Base-by-base conservation (phyloP, 2,797 vertebrate species). In the Bufotes viridis region DNA sequence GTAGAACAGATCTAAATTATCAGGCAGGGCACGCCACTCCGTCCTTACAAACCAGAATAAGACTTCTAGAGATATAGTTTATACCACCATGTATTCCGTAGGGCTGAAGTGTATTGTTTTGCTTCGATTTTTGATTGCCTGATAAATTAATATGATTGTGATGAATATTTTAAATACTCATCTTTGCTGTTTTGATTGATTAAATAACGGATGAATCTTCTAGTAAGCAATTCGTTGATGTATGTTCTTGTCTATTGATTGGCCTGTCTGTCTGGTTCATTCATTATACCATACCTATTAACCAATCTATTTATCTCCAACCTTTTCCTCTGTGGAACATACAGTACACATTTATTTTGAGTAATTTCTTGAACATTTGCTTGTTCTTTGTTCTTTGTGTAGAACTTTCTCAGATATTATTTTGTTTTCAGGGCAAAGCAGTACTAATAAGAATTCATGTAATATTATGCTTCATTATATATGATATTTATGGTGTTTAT, bases 201-300 rank as follows among this genome's bases (percentile, higher is more conserved):
- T 72, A 86, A 72, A 26, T 89, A 57, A 49, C 72, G 34, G 80
- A 83, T 86, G 74, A 53, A 82, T 86, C 72, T 15, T 86, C 82
- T n/a, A 86, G 84, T 83, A 80, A 63, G 29, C 55, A 60, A 51
- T 83, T 86, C 49, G 26, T 42, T 87, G 80, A 89, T 82, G 70
- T 86, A 89, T 89, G 84, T 89, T 89, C 81, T 72, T 82, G 80
- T 89, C 81, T 87, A 87, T 83, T 58, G 74, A 87, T 89, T 83
- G 63, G 58, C 76, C 70, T 89, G 79, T 85, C 70, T 86, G 20
- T 79, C 53, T 86, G 60, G 79, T 89, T 87, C 84, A 89, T 89
- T 89, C 78, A 83, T 82, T 89, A 85, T 29, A 72, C 78, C 51
- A 74, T 74, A 84, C 26, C 15, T 75, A 81, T 85, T 85, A 85